Conservation (phyloP, 2,797 vertebrate genomes). For the Tadarida brasiliensis region DNA sequence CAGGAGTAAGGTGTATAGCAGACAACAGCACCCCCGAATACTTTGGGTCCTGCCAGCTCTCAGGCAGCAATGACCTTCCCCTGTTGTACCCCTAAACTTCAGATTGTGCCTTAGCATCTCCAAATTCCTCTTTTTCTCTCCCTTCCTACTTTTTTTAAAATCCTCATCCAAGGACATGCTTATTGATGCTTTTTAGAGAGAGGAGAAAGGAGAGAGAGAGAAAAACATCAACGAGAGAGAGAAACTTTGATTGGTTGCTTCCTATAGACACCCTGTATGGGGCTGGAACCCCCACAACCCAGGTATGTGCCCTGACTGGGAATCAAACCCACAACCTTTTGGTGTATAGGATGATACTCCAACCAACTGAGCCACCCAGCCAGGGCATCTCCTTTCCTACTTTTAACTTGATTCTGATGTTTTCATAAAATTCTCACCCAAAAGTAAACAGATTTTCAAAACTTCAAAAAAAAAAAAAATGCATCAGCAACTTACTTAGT, state of each 20-base stretch:
- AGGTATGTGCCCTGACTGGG: background rate
- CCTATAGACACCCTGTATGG: background rate
- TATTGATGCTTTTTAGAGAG: background rate
- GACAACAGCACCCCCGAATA: slow-evolving; percentile 80
- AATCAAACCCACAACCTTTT: background rate
- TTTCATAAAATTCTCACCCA: slow-evolving; percentile 22
- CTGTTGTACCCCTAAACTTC: background rate
- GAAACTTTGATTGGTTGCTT: background rate
- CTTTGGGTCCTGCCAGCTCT: background rate
- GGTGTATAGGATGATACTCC: background rate
- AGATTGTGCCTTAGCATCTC: background rate
- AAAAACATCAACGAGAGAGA: background rate
- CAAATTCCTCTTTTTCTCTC: slow-evolving; percentile 10
- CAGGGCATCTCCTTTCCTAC: background rate
- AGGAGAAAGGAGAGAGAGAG: background rate
- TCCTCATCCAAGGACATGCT: background rate
- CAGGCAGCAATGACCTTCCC: background rate
- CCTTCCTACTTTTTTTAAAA: background rate
- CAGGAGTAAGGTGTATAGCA: slow-evolving; percentile 75
- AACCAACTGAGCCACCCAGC: background rate
- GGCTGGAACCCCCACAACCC: background rate
- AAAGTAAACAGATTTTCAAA: slow-evolving; percentile 57
- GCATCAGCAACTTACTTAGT: background rate
- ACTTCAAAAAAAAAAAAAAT: background rate
- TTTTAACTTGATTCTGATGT: slow-evolving; percentile 53